phyloP scores from a whole-genome alignment of 2,888 invertebrate species.

The Xestia sexstrigata region DNA sequence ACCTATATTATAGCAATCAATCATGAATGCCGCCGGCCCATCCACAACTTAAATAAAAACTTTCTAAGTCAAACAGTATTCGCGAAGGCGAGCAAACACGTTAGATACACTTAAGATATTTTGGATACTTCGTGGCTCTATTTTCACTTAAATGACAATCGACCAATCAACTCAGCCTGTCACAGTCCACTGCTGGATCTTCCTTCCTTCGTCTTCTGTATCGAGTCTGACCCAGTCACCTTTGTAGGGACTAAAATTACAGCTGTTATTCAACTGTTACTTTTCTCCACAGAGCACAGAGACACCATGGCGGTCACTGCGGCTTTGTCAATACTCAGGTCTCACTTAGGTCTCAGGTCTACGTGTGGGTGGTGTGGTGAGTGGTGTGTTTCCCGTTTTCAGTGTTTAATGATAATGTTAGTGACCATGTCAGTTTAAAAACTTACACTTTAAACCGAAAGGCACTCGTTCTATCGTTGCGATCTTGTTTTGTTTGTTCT shows the following conservation, averaged over 20 bases:
- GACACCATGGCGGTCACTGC: neutral
- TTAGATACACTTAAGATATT: slow-evolving; percentile 2
- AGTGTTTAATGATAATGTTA: too few relatives aligned
- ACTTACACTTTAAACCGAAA: neutral
- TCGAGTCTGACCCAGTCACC: neutral
- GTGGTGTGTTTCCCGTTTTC: too few relatives aligned
- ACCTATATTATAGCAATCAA: slow-evolving; percentile 30
- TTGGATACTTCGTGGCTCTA: slow-evolving; percentile 1
- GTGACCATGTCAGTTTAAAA: too few relatives aligned
- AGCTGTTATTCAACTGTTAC: neutral
- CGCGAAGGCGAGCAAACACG: neutral
- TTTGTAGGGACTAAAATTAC: neutral
- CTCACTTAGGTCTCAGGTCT: too few relatives aligned
- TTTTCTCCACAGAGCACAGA: neutral
- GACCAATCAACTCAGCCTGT: neutral
- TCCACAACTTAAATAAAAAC: slow-evolving; percentile 43
- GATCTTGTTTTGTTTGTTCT: too few relatives aligned
- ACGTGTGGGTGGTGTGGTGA: too few relatives aligned
- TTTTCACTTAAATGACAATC: slow-evolving; percentile 10
- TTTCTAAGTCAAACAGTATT: slow-evolving; percentile 39
- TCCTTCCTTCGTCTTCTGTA: neutral
- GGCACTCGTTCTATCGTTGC: too few relatives aligned
- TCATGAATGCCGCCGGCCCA: slow-evolving; percentile 21
- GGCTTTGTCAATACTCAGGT: too few relatives aligned
- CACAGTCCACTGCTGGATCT: neutral